Conservation (phyloP, 2,113 vertebrate genomes). For the Epinephelus moara region DNA sequence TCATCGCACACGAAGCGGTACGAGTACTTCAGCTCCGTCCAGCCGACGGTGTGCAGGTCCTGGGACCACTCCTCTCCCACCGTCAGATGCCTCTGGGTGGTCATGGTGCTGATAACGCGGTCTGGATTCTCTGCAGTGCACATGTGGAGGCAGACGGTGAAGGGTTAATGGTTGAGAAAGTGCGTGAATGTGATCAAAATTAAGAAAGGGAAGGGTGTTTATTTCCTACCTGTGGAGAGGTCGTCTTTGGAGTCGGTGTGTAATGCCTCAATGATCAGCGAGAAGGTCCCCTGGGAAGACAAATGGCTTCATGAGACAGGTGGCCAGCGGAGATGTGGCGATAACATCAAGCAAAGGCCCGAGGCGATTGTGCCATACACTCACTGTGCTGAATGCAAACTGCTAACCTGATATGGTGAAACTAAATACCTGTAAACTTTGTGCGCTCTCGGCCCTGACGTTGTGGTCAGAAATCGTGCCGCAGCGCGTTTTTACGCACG, state of each 20-base stretch:
- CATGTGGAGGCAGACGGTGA: not conserved
- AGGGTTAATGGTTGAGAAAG: not conserved
- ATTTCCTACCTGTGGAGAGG: slow-evolving; percentile 91
- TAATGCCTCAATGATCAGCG: slow-evolving; percentile 96
- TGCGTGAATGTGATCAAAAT: not conserved
- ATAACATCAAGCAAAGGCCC: slow-evolving; percentile 64
- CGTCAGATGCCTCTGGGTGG: slow-evolving; percentile 93
- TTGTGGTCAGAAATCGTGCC: not conserved
- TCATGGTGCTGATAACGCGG: slow-evolving; percentile 95
- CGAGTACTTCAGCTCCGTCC: slow-evolving; percentile 95
- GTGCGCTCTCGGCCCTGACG: not conserved
- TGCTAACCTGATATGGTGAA: slow-evolving; percentile 50
- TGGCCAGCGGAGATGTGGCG: slow-evolving; percentile 68
- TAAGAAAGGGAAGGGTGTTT: not conserved
- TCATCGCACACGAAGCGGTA: slow-evolving; percentile 97
- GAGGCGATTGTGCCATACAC: slow-evolving; percentile 45
- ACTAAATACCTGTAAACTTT: slow-evolving; percentile 49
- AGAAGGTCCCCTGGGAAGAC: slow-evolving; percentile 93
- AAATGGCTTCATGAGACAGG: slow-evolving; percentile 74
- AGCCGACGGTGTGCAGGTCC: slow-evolving; percentile 93
- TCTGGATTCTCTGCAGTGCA: slow-evolving; percentile 89
- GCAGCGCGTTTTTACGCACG: slow-evolving; percentile 61
- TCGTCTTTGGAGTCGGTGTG: slow-evolving; percentile 95
- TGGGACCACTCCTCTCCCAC: slow-evolving; percentile 98
- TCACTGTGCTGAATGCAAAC: slow-evolving; percentile 25